A percentile compares a stretch with the other conserved stretches of the same genome.
phyloP scores from a whole-genome alignment of 2,888 invertebrate species.

The Periphyllus acericola region DNA sequence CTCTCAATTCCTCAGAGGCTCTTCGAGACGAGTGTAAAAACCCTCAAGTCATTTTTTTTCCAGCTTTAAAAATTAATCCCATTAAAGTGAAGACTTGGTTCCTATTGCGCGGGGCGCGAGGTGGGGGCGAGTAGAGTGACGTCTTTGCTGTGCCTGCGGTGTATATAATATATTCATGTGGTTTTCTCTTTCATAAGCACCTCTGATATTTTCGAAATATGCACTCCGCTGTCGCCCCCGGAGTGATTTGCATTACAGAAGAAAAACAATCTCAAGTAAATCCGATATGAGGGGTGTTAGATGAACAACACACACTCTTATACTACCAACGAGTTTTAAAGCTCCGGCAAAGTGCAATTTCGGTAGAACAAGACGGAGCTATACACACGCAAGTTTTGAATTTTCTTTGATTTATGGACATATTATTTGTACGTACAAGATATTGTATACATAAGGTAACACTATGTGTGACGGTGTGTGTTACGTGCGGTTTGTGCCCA shows the following conservation, averaged over 20 bases:
- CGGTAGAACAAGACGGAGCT: constrained; percentile 16
- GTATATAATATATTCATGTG: constrained; percentile 59
- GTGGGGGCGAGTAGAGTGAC: constrained; percentile 16
- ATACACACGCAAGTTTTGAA: constrained; percentile 40
- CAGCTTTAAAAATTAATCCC: constrained; percentile 60
- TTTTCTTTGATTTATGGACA: constrained; percentile 45
- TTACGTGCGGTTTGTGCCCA: background rate
- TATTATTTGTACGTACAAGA: background rate
- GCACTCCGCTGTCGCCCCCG: constrained; percentile 51
- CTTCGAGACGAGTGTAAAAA: constrained; percentile 40
- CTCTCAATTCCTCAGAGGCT: constrained; percentile 50
- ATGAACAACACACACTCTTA: constrained; percentile 30
- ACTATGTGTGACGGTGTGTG: background rate
- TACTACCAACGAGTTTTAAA: constrained; percentile 50
- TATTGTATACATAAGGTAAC: background rate
- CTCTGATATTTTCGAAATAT: constrained; percentile 59
- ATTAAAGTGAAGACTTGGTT: constrained; percentile 60
- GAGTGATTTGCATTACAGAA: constrained; percentile 61
- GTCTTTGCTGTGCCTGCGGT: constrained; percentile 45
- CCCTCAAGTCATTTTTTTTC: constrained; percentile 52
- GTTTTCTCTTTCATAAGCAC: constrained; percentile 61
- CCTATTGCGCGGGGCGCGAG: background rate
- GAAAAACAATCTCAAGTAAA: constrained; percentile 61
- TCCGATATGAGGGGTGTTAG: constrained; percentile 51
- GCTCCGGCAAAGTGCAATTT: constrained; percentile 52